Conservation (phyloP, 2,888 invertebrate genomes). For the Xylocampa areola region DNA sequence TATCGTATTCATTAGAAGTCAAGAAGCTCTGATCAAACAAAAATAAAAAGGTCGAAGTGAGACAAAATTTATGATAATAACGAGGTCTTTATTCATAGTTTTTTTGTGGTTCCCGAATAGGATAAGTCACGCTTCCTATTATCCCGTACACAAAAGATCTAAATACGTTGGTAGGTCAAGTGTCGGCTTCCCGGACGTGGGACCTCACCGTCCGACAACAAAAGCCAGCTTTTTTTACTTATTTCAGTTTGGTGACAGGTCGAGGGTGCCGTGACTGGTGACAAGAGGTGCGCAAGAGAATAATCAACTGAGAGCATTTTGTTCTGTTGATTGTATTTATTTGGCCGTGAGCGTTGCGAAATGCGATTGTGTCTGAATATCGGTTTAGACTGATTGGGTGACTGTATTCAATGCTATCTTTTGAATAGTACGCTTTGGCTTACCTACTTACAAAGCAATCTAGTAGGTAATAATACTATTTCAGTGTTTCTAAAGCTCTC, state of each 20-base stretch:
- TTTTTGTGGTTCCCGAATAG: constrained; percentile 71
- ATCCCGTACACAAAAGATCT: constrained; percentile 83
- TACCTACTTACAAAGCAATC: too few species aligned
- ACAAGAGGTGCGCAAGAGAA: constrained; percentile 42
- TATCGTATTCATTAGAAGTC: constrained; percentile 57
- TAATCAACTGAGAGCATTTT: constrained; percentile 31
- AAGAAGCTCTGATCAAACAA: constrained; percentile 58
- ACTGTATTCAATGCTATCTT: constrained; percentile 6
- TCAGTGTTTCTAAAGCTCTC: too few species aligned
- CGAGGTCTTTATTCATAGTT: constrained; percentile 75
- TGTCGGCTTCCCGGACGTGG: constrained; percentile 86
- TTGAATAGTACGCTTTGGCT: background rate
- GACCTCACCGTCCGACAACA: constrained; percentile 75
- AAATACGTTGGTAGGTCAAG: constrained; percentile 87
- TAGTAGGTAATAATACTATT: too few species aligned
- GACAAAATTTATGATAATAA: constrained; percentile 77
- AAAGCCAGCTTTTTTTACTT: constrained; percentile 76
- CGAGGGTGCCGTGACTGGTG: constrained; percentile 69
- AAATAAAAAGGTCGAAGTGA: constrained; percentile 62
- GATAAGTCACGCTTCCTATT: constrained; percentile 85
- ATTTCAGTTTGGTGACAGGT: constrained; percentile 76
- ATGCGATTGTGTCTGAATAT: constrained; percentile 28
- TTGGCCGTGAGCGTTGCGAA: constrained; percentile 30
- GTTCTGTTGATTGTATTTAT: constrained; percentile 24
- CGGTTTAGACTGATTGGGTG: constrained; percentile 24